Evolutionary conservation across 2,113 vertebrate genomes (phyloP), one percentile per base, ranked within the genome.

Genomic region (Hiodon tergisus): DNA sequence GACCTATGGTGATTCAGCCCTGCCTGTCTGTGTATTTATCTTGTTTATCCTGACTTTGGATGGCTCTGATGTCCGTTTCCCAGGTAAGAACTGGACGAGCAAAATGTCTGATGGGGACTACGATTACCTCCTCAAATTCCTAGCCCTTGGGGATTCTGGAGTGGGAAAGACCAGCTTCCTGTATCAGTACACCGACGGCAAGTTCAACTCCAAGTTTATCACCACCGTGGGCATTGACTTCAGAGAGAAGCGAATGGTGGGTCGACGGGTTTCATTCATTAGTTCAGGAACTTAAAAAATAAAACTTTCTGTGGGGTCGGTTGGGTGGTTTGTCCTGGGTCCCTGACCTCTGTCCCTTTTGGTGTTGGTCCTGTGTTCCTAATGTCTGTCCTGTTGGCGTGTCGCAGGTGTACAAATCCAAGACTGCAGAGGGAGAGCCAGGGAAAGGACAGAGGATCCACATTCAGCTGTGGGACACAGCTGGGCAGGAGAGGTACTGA

Each of bases 111-210:
- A 98, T 92, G 95, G 97, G 86, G 97, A 99, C 76, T 99, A 99
- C 0, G 97, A 99, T 92, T 99, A 98, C 90, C 97, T 99, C 88
- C 98, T 99, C 90, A 99, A 99, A 83, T 97, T 99, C 85, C 87
- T 99, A 83, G 96, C 97, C 7, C 92, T 99, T 0, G 97, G 97
- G 47, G 97, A 99, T 79, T 99, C 97, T 50, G 97, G 96, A 55
- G 97, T 98, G 71, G 97, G 97, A 77, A 99, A 99, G 85, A 99
- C 96, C 60, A 98, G 97, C 85, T 94, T 98, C 55, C 91, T 99
- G 61, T 99, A 95, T 84, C 96, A 98, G 66, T 99, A 99, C 78
- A 99, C 96, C 1, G 97, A 99, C 86, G 89, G 90, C 77, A 98
- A 95, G 80, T 99, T 99, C 82, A 98, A 96, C 88, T 95, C 95